phyloP scores from a whole-genome alignment of 2,797 vertebrate species.

The Smutsia gigantea region DNA sequence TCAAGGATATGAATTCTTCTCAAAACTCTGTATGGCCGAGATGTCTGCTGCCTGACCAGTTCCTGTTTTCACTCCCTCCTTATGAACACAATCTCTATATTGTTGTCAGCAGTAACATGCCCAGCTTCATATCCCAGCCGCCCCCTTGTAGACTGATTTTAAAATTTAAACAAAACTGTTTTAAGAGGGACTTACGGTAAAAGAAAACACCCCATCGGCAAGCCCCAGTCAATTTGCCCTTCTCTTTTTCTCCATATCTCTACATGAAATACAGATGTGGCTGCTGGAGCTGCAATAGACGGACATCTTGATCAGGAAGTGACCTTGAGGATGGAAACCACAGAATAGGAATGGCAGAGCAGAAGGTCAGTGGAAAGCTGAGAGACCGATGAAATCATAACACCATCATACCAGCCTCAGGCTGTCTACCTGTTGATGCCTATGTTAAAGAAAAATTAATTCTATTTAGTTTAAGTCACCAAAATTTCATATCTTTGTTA shows the following conservation, averaged over 20 bases:
- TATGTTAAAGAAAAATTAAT: background rate
- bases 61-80: background rate
- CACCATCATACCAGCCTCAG: background rate
- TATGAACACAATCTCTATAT: background rate
- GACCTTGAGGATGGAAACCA: background rate
- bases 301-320: background rate
- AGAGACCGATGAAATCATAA: background rate
- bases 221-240: background rate
- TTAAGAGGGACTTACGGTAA: background rate
- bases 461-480: constrained; percentile 34
- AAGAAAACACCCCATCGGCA: background rate
- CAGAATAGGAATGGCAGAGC: background rate
- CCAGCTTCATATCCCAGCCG: background rate
- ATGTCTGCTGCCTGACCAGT: background rate
- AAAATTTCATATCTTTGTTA: background rate
- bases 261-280: background rate
- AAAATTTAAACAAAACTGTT: background rate
- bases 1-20: background rate
- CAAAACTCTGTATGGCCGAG: background rate
- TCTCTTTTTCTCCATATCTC: background rate
- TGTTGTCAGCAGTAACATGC: background rate
- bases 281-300: background rate
- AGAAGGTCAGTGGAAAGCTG: background rate
- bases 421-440: background rate
- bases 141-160: background rate